Evolutionary conservation across 2,113 vertebrate species (phyloP).

Genomic region (Choloepus hoffmanni): DNA sequence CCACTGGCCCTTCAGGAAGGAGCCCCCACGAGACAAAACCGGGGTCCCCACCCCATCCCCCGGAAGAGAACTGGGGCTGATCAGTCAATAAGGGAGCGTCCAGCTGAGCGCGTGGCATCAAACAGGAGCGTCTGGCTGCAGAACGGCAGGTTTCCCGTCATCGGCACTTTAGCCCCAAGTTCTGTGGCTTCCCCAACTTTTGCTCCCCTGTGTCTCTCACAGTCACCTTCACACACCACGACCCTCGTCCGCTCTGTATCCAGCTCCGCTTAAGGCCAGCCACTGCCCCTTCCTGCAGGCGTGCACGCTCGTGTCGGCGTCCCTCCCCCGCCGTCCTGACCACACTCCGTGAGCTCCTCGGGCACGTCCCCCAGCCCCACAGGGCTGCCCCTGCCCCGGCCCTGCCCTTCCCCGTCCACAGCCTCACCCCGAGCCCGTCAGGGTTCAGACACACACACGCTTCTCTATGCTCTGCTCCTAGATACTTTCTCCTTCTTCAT

Average conservation of each 20-base stretch:
- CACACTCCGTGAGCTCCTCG: too few species aligned
- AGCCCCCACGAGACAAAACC: too few species aligned
- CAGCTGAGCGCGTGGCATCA: not conserved
- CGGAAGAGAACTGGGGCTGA: too few species aligned
- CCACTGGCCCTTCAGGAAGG: too few species aligned
- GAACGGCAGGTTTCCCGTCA: not conserved
- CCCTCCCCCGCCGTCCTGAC: too few species aligned
- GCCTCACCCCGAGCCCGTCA: not conserved
- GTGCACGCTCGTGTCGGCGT: too few species aligned
- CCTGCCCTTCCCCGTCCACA: not conserved
- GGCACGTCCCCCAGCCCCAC: too few species aligned
- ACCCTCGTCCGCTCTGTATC: constrained; percentile 47
- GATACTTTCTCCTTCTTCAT: not conserved
- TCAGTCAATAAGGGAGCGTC: not conserved
- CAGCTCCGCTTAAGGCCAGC: not conserved
- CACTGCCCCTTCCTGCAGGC: too few species aligned
- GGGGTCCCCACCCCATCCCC: too few species aligned
- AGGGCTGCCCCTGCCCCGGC: not conserved
- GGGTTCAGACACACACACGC: not conserved
- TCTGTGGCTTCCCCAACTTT: constrained; percentile 36
- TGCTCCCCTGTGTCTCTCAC: not conserved
- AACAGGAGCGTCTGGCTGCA: not conserved
- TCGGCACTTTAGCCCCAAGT: not conserved
- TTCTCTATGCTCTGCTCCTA: not conserved
- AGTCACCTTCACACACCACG: constrained; percentile 9